These are phyloP conservation scores for Pachyramphus minor DNA, from an alignment of 2,113 vertebrate species.

Conservation along the genomic window DNA sequence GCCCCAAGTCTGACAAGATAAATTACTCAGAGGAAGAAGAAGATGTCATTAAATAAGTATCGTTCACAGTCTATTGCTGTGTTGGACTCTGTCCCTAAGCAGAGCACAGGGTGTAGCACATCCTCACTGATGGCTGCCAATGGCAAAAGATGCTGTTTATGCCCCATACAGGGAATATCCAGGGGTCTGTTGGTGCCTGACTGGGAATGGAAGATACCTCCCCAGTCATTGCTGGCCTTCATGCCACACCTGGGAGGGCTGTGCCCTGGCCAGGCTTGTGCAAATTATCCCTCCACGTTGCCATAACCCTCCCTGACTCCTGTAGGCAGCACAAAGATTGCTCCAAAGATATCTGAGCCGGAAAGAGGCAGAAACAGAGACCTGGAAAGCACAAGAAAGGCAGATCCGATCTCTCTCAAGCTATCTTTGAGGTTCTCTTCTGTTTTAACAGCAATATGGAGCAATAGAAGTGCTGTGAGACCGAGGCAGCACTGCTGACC, in stretches of 20 bases:
- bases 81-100: neutral
- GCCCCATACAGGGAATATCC: neutral
- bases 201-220: neutral
- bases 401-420: neutral
- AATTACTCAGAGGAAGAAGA: neutral
- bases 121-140: neutral
- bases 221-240: neutral
- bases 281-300: neutral
- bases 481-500: neutral
- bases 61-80: rapidly evolving
- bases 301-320: rapidly evolving
- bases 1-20: neutral
- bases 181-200: rapidly evolving
- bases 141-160: neutral
- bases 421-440: neutral
- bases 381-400: neutral
- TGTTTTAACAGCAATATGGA: neutral
- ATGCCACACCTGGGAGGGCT: rapidly evolving
- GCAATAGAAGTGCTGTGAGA: neutral
- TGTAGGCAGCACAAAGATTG: neutral
- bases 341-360: neutral
- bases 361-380: neutral
- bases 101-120: neutral
- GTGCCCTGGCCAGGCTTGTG: neutral
- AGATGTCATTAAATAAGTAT: neutral